Base-by-base conservation (phyloP, 2,797 vertebrate genomes). In the Typhlichthys eigenmanni region DNA sequence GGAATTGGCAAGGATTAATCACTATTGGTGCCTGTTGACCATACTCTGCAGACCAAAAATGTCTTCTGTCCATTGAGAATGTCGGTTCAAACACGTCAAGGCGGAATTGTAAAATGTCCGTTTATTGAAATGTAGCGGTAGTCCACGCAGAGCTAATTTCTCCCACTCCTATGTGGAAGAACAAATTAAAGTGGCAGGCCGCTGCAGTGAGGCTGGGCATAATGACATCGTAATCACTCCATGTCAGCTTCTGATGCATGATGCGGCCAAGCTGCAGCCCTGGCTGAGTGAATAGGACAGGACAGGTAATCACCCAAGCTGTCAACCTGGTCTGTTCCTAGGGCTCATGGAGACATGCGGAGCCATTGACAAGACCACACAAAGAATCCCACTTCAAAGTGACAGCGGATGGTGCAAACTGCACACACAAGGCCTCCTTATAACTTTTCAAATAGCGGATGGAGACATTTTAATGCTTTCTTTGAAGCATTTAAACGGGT, bases 241-340 rank as follows among this genome's bases (percentile, higher is more conserved):
- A 75, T 87, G 89, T 88, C 91, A 85, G 62, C 74, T 87, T 82
- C 79, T 85, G 73, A 83, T 71, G 78, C 82, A 81, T 75, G 86
- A 83, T 76, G 77, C 78, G 79, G 85, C 71, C 82, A 75, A 79
- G 79, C 85, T 79, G 85, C 75, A 68, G 77, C 76, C 75, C 53
- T 54, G 43, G 71, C 75, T 84, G 72, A 82, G 57, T 71, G 80
- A 85, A 85, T 74, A 76, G 84, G 80, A 85, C 78, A 68, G 78
- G 84, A 81, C 80, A 89, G 87, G 86, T 87, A 87, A 90, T 90
- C 85, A 85, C 81, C 78, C 60, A 47, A 79, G 79, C 80, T 81
- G 83, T 89, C 82, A 82, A 77, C 75, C 71, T 79, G 69, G 62
- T 69, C 66, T 66, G 76, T 78, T 79, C 62, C 76, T 19, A 55